These are phyloP conservation scores for Sphenopsis melanotis DNA, from an alignment of 2,797 vertebrate genomes.

Conservation along the genomic window DNA sequence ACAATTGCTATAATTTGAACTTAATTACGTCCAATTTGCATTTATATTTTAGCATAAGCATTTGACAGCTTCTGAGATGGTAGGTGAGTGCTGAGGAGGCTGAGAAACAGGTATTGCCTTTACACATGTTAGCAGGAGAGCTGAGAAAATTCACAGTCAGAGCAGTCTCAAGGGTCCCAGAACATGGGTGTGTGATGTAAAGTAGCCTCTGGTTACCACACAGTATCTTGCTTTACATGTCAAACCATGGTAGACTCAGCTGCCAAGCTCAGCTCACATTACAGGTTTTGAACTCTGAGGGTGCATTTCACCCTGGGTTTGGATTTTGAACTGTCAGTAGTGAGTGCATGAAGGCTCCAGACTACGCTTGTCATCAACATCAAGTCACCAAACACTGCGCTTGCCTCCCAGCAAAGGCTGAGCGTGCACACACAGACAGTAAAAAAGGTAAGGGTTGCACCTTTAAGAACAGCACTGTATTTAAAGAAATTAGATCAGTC, in stretches of 20 bases:
- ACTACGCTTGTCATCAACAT: neutral
- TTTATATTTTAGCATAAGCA: neutral
- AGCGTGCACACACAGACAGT: neutral
- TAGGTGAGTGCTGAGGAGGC: neutral
- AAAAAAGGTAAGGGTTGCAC: neutral
- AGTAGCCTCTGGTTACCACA: neutral
- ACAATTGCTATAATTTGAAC: neutral
- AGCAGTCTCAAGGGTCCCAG: neutral
- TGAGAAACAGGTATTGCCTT: neutral
- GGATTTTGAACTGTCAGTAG: neutral
- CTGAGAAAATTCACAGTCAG: slow-evolving; percentile 25
- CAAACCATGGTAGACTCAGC: neutral
- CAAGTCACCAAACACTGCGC: fast-evolving
- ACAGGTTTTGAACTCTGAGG: neutral
- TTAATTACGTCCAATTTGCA: neutral
- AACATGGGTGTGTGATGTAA: neutral
- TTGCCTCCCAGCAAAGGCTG: neutral
- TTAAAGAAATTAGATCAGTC: slow-evolving; percentile 1
- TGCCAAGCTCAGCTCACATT: neutral
- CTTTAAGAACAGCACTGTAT: neutral
- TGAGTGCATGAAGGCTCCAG: neutral
- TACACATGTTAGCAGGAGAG: neutral
- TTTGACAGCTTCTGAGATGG: neutral
- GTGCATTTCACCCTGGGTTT: neutral
- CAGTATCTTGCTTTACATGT: neutral